These are phyloP conservation scores for Sarcoramphus papa DNA, from an alignment of 2,797 vertebrate species.

Conservation along the genomic window DNA sequence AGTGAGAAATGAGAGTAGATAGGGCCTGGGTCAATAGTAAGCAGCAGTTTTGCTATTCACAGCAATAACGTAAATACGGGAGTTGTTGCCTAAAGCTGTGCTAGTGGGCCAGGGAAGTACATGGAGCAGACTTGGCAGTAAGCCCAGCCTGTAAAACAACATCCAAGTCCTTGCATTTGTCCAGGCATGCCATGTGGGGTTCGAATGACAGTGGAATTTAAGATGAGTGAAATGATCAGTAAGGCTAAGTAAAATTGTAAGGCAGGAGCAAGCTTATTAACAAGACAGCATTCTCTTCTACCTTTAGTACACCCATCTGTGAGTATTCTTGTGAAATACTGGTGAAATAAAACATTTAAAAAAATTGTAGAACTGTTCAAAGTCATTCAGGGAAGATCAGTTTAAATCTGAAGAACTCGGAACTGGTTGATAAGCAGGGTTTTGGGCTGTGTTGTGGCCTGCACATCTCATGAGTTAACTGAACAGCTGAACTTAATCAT, in stretches of 20 bases:
- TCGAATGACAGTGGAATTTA: constrained; percentile 87
- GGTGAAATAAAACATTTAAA: neutral
- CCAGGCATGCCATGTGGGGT: constrained; percentile 83
- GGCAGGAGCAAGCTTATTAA: constrained; percentile 27
- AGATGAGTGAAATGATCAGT: constrained; percentile 72
- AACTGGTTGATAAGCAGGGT: neutral
- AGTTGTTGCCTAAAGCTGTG: constrained; percentile 69
- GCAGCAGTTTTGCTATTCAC: constrained; percentile 51
- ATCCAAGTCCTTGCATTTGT: constrained; percentile 78
- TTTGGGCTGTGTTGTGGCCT: constrained; percentile 45
- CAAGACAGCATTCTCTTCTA: neutral
- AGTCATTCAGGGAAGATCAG: neutral
- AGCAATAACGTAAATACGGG: constrained; percentile 64
- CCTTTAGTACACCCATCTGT: neutral
- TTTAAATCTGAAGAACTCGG: neutral
- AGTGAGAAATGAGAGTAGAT: constrained; percentile 30
- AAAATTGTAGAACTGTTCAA: neutral
- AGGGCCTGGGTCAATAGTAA: constrained; percentile 49
- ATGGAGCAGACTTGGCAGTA: constrained; percentile 78
- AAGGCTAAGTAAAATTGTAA: constrained; percentile 44
- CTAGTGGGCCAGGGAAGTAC: constrained; percentile 76
- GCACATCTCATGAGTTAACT: constrained; percentile 30
- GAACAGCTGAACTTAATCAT: constrained; percentile 86
- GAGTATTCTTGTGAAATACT: neutral
- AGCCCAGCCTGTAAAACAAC: constrained; percentile 73